A percentile compares a stretch with the other conserved stretches of the same genome.
These are phyloP conservation scores for Brachirus orientalis DNA, from an alignment of 2,113 vertebrate species.

Conservation along the genomic window DNA sequence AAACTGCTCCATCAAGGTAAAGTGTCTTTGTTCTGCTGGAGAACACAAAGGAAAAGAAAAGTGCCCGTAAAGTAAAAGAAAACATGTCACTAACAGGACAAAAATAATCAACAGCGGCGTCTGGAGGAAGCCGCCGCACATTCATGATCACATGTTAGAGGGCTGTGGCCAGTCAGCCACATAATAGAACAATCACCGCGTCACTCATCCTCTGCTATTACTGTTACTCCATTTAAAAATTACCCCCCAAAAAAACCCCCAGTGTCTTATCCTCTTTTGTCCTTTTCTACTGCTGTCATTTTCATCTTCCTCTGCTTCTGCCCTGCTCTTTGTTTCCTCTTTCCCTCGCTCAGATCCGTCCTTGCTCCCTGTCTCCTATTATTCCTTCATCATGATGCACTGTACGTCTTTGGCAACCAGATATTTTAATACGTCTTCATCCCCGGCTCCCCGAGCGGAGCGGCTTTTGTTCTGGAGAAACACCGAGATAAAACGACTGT, in stretches of 20 bases:
- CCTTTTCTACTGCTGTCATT: constrained; percentile 59
- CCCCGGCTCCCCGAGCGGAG: too few relatives aligned
- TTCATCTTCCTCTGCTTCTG: constrained; percentile 43
- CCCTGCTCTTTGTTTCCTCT: constrained; percentile 53
- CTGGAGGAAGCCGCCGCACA: constrained; percentile 56
- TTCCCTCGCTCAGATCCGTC: constrained; percentile 62
- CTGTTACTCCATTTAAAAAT: constrained; percentile 55
- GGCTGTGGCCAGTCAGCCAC: constrained; percentile 78
- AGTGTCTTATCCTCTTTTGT: constrained; percentile 62
- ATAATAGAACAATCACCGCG: constrained; percentile 78
- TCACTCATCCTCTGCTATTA: constrained; percentile 67
- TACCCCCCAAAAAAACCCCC: constrained; percentile 82
- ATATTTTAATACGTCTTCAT: constrained; percentile 52
- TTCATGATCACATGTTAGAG: constrained; percentile 70
- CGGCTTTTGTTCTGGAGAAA: constrained; percentile 43
- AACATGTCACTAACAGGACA: constrained; percentile 68
- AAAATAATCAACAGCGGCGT: constrained; percentile 65
- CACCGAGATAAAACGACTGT: constrained; percentile 33
- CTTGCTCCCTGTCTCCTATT: constrained; percentile 67
- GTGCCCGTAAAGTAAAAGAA: constrained; percentile 26
- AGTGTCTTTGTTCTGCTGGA: constrained; percentile 37
- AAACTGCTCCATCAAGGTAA: constrained; percentile 37
- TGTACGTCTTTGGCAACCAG: constrained; percentile 58
- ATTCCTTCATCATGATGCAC: constrained; percentile 65
- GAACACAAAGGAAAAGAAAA: not conserved